phyloP scores from a whole-genome alignment of 2,888 invertebrate species.

The Hirtodrosophila cameraria region DNA sequence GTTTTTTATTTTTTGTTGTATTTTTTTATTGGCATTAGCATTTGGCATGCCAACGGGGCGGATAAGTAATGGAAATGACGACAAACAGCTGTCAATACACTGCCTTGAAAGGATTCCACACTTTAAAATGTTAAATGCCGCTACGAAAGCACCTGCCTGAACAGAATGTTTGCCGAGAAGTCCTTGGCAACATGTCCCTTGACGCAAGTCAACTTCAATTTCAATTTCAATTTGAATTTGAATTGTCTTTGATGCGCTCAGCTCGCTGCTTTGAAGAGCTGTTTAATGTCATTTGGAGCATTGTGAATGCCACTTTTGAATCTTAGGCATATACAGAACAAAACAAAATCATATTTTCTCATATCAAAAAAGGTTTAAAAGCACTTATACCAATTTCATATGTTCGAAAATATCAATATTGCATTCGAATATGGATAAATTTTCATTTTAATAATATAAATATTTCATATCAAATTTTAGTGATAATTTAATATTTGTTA shows the following conservation, averaged over 20 bases:
- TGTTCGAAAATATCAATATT: too few relatives aligned
- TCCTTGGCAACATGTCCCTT: too few relatives aligned
- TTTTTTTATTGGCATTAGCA: slow-evolving; percentile 57
- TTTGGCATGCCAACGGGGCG: slow-evolving; percentile 56
- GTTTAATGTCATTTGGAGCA: slow-evolving; percentile 21
- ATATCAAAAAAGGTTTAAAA: too few relatives aligned
- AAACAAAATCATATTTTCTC: background rate
- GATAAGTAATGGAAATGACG: slow-evolving; percentile 54
- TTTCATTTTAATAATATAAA: too few relatives aligned
- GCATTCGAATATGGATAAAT: too few relatives aligned
- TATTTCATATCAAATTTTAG: too few relatives aligned
- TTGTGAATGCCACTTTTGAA: slow-evolving; percentile 1
- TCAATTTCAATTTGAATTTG: slow-evolving; percentile 33
- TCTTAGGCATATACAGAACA: background rate
- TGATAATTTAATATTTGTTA: too few relatives aligned
- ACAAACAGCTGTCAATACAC: slow-evolving; percentile 62
- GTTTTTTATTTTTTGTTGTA: slow-evolving; percentile 19
- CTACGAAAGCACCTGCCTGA: slow-evolving; percentile 30
- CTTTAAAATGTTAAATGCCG: slow-evolving; percentile 38
- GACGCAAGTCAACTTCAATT: slow-evolving; percentile 41
- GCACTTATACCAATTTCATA: too few relatives aligned
- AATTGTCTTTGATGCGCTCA: slow-evolving; percentile 44
- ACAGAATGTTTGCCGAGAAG: background rate
- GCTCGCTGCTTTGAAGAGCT: slow-evolving; percentile 3
- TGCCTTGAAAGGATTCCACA: slow-evolving; percentile 44